Percentiles rank a stretch among this genome's conserved stretches.
phyloP scores from a whole-genome alignment of 2,888 invertebrate genomes.

The Teleiodes luculella region DNA sequence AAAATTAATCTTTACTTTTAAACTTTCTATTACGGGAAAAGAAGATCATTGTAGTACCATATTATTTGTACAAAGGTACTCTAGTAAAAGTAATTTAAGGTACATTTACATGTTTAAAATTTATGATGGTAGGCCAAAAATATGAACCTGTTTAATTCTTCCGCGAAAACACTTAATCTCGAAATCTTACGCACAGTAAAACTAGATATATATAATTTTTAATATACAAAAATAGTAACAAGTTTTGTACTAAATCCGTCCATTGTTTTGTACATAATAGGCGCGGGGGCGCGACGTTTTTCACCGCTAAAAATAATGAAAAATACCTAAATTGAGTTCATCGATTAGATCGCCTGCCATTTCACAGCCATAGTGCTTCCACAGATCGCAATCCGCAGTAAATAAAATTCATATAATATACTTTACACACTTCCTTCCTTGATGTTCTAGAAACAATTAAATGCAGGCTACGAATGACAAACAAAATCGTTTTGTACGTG shows the following conservation, averaged over 20 bases:
- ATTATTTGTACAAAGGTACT: slow-evolving; percentile 2
- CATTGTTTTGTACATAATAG: slow-evolving; percentile 66
- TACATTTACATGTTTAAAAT: not conserved
- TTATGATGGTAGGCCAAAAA: not conserved
- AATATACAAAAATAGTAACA: slow-evolving; percentile 78
- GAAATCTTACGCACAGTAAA: slow-evolving; percentile 49
- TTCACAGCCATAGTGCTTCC: slow-evolving; percentile 44
- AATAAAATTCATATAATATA: slow-evolving; percentile 26
- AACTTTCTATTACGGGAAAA: not conserved
- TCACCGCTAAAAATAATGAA: slow-evolving; percentile 22
- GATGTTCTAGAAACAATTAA: slow-evolving; percentile 33
- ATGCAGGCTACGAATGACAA: slow-evolving; percentile 44
- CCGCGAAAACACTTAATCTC: slow-evolving; percentile 45
- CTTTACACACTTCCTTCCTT: slow-evolving; percentile 16
- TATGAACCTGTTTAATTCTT: slow-evolving; percentile 13
- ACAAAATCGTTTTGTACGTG: slow-evolving; percentile 26
- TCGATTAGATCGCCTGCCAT: slow-evolving; percentile 25
- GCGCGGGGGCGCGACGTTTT: slow-evolving; percentile 52
- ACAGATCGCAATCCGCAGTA: slow-evolving; percentile 30
- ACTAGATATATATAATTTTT: slow-evolving; percentile 64
- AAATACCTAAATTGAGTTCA: slow-evolving; percentile 18
- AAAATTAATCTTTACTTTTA: too few species aligned
- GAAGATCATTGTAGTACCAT: not conserved
- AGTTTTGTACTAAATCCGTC: slow-evolving; percentile 75
- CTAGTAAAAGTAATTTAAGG: not conserved